A percentile compares a stretch with the other conserved stretches of the same genome.
These are phyloP conservation scores for Gadus macrocephalus DNA, from an alignment of 2,113 vertebrate genomes.

Conservation along the genomic window DNA sequence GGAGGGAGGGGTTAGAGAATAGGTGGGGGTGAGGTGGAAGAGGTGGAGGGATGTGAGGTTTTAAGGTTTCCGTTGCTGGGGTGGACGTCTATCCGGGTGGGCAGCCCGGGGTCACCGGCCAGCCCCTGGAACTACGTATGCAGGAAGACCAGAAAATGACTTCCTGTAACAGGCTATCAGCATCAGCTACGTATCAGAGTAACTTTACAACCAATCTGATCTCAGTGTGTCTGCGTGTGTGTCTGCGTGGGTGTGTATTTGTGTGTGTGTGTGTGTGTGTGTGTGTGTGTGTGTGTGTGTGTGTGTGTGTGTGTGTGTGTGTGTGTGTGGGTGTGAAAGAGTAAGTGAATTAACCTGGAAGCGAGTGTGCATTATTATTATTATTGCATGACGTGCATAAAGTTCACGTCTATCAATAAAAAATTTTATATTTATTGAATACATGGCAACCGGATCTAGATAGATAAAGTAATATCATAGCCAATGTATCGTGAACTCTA, in stretches of 20 bases:
- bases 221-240: neutral
- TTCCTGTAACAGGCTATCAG: constrained; percentile 24
- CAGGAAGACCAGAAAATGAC: constrained; percentile 37
- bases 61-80: neutral
- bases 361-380: no score
- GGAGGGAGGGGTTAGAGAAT: no score
- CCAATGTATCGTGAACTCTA: no score
- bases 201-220: neutral
- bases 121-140: constrained; percentile 26
- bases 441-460: no score
- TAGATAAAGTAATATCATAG: no score
- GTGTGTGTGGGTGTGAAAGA: neutral
- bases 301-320: neutral
- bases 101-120: neutral
- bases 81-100: no score
- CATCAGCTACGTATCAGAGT: no score
- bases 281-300: neutral
- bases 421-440: no score
- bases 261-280: neutral
- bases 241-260: neutral
- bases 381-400: no score
- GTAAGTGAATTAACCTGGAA: no score
- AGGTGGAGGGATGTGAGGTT: neutral
- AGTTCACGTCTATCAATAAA: no score
- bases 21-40: neutral